Base-by-base conservation (phyloP, 2,113 vertebrate species). In the Erythrolamprus reginae region DNA sequence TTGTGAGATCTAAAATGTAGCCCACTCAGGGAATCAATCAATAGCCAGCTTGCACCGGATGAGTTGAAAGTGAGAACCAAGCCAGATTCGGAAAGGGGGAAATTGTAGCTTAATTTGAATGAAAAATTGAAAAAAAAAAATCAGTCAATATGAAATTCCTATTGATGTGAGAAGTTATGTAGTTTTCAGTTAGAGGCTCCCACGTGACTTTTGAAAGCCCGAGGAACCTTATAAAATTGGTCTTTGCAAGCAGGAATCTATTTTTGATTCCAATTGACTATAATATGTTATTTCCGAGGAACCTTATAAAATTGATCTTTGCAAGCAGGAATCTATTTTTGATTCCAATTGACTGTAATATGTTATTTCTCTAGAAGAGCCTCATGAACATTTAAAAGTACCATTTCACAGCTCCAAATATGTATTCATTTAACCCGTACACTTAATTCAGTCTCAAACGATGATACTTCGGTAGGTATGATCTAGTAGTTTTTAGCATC, bases 301-400 rank as follows among this genome's bases (percentile, higher is more conserved):
- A n/a, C n/a, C n/a, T n/a, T n/a, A n/a, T n/a, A n/a, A n/a, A n/a
- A n/a, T n/a, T n/a, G n/a, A n/a, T n/a, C n/a, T n/a, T n/a, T n/a
- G n/a, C n/a, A n/a, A n/a, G n/a, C n/a, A n/a, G n/a, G n/a, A n/a
- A n/a, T n/a, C n/a, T n/a, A n/a, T n/a, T n/a, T n/a, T n/a, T n/a
- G n/a, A n/a, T n/a, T n/a, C n/a, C n/a, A n/a, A n/a, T n/a, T n/a
- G n/a, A n/a, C n/a, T n/a, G 10, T 28, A 42, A 48, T 10, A 38
- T 50, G n/a, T 48, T 90, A 50, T 90, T 90, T 70, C 28, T 90
- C 47, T 52, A 86, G n/a, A 90, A 61, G 47, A 45, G 17, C 84
- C 42, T 23, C 50, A 48, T 19, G 9, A 21, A 52, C 5, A 70
- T 52, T 86, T 86, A 58, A 70, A 42, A 42, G 4, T 26, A 52